These are phyloP conservation scores for Hesperophylax magnus DNA, from an alignment of 1,140 invertebrate genomes.

Conservation along the genomic window DNA sequence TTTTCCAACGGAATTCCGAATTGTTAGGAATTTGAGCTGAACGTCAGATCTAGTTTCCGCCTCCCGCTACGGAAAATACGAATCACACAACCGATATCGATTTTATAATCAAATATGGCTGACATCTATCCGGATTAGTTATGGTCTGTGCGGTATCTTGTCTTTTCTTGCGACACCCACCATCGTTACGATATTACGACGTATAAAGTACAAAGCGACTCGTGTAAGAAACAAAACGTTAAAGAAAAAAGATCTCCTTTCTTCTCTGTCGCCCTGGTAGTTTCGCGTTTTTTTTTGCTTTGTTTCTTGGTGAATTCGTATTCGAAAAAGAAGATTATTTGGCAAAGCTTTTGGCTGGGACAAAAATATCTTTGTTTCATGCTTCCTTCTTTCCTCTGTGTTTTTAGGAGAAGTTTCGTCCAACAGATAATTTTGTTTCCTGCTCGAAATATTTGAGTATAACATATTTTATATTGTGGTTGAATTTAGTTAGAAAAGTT, in stretches of 20 bases:
- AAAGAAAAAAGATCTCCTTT: no score
- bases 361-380: no score
- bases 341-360: no score
- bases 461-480: no score
- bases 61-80: not conserved
- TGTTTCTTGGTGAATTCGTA: not conserved
- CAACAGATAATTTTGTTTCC: no score
- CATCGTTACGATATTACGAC: not conserved
- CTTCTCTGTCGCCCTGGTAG: not conserved
- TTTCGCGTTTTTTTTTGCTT: not conserved
- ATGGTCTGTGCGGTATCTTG: not conserved
- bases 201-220: no score
- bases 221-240: not conserved
- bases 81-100: conserved; percentile 30
- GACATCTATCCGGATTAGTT: conserved; percentile 19
- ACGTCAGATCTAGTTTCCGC: not conserved
- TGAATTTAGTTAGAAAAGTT: no score
- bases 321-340: not conserved
- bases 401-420: no score
- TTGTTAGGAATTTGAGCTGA: no score
- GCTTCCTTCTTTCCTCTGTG: no score
- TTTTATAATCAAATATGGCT: conserved; percentile 33
- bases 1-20: no score
- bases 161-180: not conserved
- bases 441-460: no score